Base-by-base conservation (phyloP, 2,113 vertebrate species). In the Gasterosteus aculeatus region DNA sequence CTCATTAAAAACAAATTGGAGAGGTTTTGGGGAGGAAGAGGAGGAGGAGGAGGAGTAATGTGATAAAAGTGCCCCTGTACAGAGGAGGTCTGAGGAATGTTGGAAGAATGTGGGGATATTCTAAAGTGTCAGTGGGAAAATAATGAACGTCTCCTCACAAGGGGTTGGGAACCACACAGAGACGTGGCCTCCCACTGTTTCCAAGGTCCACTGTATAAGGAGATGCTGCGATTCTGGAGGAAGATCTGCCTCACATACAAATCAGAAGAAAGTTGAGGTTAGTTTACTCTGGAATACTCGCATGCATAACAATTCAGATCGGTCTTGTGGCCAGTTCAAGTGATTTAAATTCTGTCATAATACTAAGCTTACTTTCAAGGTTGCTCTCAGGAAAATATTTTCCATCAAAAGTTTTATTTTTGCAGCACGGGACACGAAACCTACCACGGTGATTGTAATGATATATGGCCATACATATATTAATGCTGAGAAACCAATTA, bases 121-220 rank as follows among this genome's bases (percentile, higher is more conserved):
- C 69, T 75, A 16, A 86, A 86, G 87, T 82, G 78, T 57, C 81
- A 78, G 72, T 69, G 82, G 85, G 80, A 88, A 92, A 92, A 89
- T 90, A 92, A 93, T 90, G 83, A 84, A 70, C 68, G 62, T 71
- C 73, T 84, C 87, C 56, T 89, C 79, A 75, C 39, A 85, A 89
- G 86, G 87, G 88, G 84, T 79, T 89, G 87, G 87, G 89, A 90
- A 92, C 77, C 81, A 65, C 78, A 67, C 72, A 42, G 67, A 81
- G 78, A 83, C 12, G 22, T 19, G 85, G 75, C 69, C 79, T 81
- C 87, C 86, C 69, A 68, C 85, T 81, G 81, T 72, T 80, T 72
- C 78, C 71, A 22, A 65, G 74, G 79, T 68, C 72, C 59, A 67
- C 9, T 12, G 51, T 77, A 63, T 38, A 84, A 56, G 62, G 63